Base-by-base conservation (phyloP, 2,113 vertebrate genomes). In the Pollachius pollachius region DNA sequence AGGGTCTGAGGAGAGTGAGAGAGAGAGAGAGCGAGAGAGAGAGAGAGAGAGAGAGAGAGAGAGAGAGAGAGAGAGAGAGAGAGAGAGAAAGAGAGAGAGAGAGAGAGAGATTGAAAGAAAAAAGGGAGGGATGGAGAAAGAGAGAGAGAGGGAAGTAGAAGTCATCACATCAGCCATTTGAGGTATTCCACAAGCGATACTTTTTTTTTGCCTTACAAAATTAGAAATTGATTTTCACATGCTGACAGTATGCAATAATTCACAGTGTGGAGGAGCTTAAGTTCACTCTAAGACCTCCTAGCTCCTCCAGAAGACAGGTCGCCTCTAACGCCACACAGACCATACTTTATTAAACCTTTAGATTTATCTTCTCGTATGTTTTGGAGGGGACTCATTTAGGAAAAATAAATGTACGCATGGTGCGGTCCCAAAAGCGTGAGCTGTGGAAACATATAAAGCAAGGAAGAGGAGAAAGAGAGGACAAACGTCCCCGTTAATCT, bases 161-260 rank as follows among this genome's bases (percentile, higher is more conserved):
- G 68, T 77, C 68, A 73, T 57, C 37, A 54, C 37, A 21, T 41
- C 21, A 77, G 65, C 72, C 76, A 75, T 81, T 80, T 78, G 41
- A 57, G 77, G 78, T 75, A 65, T 37, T 48, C 41, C 75, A 73
- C 73, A 72, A 69, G 80, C 62, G 16, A 52, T 63, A 58, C 59
- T 74, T 72, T 65, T 73, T 83, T 85, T 72, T 67, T 58, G 19
- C 76, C 72, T 70, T 82, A 83, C 81, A 78, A 85, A 84, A 89
- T 89, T 82, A 82, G 86, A 87, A 85, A 89, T 86, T 67, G 81
- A 85, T 87, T 89, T 87, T 76, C 81, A 68, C 70, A 81, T 69
- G 78, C 78, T 74, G 82, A 78, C 75, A 59, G 68, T 71, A 68
- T 81, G 81, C 62, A 73, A 59, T 79, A 72, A 75, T 52, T 58